Conservation (phyloP, 2,113 vertebrate species). For the Platysternon megacephalum region DNA sequence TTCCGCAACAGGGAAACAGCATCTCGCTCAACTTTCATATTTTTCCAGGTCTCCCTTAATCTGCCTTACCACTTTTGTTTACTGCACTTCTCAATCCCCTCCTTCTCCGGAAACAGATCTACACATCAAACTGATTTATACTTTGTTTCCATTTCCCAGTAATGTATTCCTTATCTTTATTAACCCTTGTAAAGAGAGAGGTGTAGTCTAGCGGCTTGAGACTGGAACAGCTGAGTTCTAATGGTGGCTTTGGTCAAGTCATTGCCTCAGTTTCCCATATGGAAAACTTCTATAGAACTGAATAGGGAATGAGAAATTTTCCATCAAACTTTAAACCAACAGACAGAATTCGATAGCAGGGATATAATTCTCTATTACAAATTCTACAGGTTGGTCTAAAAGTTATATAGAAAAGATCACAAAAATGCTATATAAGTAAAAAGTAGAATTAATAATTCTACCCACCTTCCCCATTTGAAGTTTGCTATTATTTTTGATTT, state of each 20-base stretch:
- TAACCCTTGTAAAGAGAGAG: background rate
- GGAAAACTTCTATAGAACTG: background rate
- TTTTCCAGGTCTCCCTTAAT: slow-evolving; percentile 29
- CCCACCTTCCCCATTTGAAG: background rate
- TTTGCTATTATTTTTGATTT: background rate
- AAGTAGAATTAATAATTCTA: background rate
- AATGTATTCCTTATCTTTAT: background rate
- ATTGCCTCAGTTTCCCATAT: slow-evolving; percentile 1
- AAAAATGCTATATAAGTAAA: background rate
- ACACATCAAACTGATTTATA: slow-evolving; percentile 12
- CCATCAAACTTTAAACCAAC: background rate
- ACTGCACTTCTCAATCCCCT: slow-evolving; percentile 6
- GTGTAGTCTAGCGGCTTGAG: background rate
- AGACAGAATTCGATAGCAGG: background rate
- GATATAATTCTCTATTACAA: background rate
- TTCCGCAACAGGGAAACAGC: slow-evolving; percentile 16
- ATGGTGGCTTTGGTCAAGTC: background rate
- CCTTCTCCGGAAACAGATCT: slow-evolving; percentile 40
- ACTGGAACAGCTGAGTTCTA: background rate
- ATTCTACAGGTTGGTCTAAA: background rate
- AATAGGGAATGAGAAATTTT: background rate
- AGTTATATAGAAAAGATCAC: background rate
- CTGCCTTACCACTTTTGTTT: background rate
- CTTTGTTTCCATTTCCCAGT: slow-evolving; percentile 5
- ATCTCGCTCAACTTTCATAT: slow-evolving; percentile 15